Percentiles rank a stretch among this genome's conserved stretches.
Conservation (phyloP, 2,113 vertebrate genomes). For the Corythoichthys intestinalis region DNA sequence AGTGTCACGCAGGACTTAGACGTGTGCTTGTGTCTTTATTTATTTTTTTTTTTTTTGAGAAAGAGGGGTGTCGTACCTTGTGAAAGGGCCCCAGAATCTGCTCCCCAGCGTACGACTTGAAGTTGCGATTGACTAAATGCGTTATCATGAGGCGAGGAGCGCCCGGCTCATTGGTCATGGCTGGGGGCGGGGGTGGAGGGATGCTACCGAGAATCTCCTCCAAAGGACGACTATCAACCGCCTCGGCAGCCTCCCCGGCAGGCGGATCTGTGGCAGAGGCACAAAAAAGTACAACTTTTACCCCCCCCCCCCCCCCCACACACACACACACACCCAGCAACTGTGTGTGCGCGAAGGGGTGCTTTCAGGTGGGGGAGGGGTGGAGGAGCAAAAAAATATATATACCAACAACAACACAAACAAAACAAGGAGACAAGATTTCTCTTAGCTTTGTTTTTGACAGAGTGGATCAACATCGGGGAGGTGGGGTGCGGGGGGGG, state of each 20-base stretch:
- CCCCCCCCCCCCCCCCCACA: constrained; percentile 23
- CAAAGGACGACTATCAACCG: constrained; percentile 84
- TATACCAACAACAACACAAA: constrained; percentile 6
- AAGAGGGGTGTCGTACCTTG: constrained; percentile 78
- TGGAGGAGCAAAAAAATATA: constrained; percentile 32
- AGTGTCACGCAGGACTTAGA: constrained; percentile 9
- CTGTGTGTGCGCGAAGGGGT: constrained; percentile 1
- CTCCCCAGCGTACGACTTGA: constrained; percentile 95
- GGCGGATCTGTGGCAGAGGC: constrained; percentile 67
- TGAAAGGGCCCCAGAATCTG: constrained; percentile 95
- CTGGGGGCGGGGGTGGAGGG: constrained; percentile 92
- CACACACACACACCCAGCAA: constrained; percentile 20
- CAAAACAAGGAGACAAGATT: constrained; percentile 43
- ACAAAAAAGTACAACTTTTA: constrained; percentile 59
- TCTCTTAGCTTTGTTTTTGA: constrained; percentile 6
- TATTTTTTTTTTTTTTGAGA: constrained; percentile 15
- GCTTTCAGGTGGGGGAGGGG: constrained; percentile 67
- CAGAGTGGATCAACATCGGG: neutral
- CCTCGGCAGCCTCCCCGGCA: constrained; percentile 71
- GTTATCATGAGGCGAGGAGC: constrained; percentile 98
- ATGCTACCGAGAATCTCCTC: constrained; percentile 96
- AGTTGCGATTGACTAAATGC: constrained; percentile 97
- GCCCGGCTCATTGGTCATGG: constrained; percentile 96
- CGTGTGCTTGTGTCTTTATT: neutral
- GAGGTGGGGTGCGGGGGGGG: neutral